Percentiles rank a stretch among this genome's conserved stretches.
These are phyloP conservation scores for Syrphus vitripennis DNA, from an alignment of 2,888 invertebrate genomes.

Conservation along the genomic window DNA sequence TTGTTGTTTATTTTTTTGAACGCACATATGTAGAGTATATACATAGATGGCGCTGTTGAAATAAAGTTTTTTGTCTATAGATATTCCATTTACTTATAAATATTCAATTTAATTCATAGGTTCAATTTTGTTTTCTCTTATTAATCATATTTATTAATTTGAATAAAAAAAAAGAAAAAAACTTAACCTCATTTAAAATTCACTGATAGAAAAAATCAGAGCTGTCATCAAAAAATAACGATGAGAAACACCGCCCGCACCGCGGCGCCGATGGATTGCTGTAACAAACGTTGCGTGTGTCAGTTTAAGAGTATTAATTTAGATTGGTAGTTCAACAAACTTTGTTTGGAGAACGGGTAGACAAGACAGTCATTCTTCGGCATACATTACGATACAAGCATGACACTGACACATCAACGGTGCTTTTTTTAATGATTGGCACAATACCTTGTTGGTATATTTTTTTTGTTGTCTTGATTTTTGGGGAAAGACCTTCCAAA, in stretches of 20 bases:
- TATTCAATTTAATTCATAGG: not conserved
- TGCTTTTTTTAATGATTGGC: not conserved
- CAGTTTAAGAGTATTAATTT: not conserved
- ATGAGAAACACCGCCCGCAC: not conserved
- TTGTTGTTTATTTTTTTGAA: not conserved
- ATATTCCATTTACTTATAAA: not conserved
- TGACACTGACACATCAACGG: constrained; percentile 8
- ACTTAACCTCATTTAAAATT: not conserved
- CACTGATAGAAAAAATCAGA: not conserved
- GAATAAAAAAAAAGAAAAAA: not conserved
- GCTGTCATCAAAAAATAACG: not conserved
- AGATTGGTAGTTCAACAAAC: constrained; percentile 4
- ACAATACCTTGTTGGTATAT: not conserved
- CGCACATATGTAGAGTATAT: not conserved
- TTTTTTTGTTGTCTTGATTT: not conserved
- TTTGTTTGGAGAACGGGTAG: not conserved
- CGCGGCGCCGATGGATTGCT: not conserved
- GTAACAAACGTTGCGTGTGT: not conserved
- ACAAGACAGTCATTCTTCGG: not conserved
- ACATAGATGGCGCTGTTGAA: not conserved
- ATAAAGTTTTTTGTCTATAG: not conserved
- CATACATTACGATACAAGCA: not conserved
- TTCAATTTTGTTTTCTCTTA: not conserved
- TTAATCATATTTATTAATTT: not conserved
- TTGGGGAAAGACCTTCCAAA: not conserved